Conservation (phyloP, 2,888 invertebrate species). For the Hypomecis punctinalis region DNA sequence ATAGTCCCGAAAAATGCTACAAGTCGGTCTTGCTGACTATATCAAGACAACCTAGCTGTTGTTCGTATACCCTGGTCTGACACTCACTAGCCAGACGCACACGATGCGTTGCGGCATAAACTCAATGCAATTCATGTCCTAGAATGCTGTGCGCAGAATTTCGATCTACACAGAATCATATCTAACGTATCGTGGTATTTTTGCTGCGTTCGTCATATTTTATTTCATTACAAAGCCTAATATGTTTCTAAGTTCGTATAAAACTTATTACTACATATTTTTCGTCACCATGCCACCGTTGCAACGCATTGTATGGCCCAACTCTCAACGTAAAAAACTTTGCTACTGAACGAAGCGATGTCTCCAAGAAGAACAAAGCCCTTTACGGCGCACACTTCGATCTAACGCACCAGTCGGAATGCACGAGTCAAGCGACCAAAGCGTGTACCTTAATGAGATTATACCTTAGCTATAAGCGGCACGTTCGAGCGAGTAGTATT, state of each 20-base stretch:
- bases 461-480: conserved; percentile 65
- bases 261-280: no score
- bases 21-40: conserved; percentile 71
- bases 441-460: conserved; percentile 79
- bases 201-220: no score
- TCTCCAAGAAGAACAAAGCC: not conserved
- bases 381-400: conserved; percentile 19
- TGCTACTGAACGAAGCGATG: not conserved
- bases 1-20: conserved; percentile 53
- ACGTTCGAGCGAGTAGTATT: conserved; percentile 52
- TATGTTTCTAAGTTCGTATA: no score
- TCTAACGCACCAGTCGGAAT: conserved; percentile 80
- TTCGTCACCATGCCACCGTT: no score
- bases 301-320: no score
- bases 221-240: no score
- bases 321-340: no score
- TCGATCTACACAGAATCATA: not conserved
- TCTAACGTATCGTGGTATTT: no score
- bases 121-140: not conserved
- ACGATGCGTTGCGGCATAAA: not conserved
- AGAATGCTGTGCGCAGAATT: not conserved
- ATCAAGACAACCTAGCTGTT: conserved; percentile 77
- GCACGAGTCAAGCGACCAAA: conserved; percentile 79
- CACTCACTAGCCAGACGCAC: not conserved
- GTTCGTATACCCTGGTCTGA: conserved; percentile 32